phyloP scores from a whole-genome alignment of 1,140 invertebrate species.

The Frieseomelitta varia region DNA sequence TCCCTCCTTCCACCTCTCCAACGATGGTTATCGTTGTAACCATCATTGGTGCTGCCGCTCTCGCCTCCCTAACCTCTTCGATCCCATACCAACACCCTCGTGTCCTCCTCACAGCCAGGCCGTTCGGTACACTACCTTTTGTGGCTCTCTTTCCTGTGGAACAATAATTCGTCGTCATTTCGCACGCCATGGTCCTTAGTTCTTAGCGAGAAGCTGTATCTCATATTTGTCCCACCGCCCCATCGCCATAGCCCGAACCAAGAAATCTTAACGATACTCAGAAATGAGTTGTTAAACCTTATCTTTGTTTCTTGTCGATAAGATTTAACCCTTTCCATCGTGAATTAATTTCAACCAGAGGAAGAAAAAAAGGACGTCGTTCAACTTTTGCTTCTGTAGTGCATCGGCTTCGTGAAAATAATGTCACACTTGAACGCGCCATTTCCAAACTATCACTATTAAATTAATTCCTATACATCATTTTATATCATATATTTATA shows the following conservation, averaged over 20 bases:
- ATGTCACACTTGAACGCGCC: not conserved
- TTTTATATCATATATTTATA: not conserved
- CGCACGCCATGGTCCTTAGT: slow-evolving; percentile 32
- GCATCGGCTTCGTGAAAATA: not conserved
- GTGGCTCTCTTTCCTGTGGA: slow-evolving; percentile 24
- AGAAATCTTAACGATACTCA: slow-evolving; percentile 33
- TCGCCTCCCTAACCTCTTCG: not conserved
- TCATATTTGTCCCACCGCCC: slow-evolving; percentile 40
- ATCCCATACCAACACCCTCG: not conserved
- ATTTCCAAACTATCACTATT: not conserved
- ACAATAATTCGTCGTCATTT: slow-evolving; percentile 58
- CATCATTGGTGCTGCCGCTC: not conserved
- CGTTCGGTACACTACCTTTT: slow-evolving; percentile 7
- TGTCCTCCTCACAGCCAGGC: not conserved
- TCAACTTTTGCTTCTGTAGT: slow-evolving; percentile 11
- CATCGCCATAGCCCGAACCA: slow-evolving; percentile 32
- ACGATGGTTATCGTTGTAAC: not conserved
- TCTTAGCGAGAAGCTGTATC: not conserved
- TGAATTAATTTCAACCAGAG: slow-evolving; percentile 22
- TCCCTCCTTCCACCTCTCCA: too few relatives aligned
- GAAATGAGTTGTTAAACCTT: slow-evolving; percentile 44
- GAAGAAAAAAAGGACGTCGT: not conserved
- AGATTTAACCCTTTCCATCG: slow-evolving; percentile 13
- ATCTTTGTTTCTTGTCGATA: not conserved
- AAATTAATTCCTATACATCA: not conserved